A percentile compares a stretch with the other conserved stretches of the same genome.
Conservation (phyloP, 2,888 invertebrate genomes). For the Rhagium mordax region DNA sequence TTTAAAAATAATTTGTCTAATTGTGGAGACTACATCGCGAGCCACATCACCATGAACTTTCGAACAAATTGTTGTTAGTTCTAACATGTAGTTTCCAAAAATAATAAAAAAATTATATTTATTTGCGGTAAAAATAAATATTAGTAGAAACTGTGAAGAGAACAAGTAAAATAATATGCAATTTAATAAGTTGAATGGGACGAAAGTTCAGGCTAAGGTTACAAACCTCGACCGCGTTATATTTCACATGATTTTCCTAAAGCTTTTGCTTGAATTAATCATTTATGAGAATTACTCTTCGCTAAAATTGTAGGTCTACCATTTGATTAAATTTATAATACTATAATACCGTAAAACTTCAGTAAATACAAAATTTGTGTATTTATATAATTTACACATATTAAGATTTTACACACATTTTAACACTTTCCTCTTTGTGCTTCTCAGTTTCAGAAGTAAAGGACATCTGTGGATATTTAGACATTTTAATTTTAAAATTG, state of each 20-base stretch:
- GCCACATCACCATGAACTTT: no score
- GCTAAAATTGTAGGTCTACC: conserved; percentile 14
- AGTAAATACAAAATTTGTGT: not conserved
- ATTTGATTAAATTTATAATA: conserved; percentile 20
- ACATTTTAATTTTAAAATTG: no score
- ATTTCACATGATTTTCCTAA: conserved; percentile 18
- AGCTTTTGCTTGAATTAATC: conserved; percentile 36
- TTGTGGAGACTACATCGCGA: no score
- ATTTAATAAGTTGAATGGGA: conserved; percentile 11
- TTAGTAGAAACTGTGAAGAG: not conserved
- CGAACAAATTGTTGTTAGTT: no score
- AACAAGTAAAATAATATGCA: not conserved
- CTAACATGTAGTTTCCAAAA: no score
- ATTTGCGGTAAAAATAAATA: not conserved
- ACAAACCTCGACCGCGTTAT: conserved; percentile 15
- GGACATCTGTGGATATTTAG: no score
- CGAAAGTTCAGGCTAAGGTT: conserved; percentile 9
- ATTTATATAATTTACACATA: not conserved
- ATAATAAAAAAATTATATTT: no score
- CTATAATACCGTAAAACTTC: not conserved
- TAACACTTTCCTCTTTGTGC: no score
- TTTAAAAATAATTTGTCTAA: no score
- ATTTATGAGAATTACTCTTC: conserved; percentile 26
- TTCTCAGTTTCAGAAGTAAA: no score
- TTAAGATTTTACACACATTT: not conserved